Conservation (phyloP, 2,113 vertebrate species). For the Periophthalmus modestus region DNA sequence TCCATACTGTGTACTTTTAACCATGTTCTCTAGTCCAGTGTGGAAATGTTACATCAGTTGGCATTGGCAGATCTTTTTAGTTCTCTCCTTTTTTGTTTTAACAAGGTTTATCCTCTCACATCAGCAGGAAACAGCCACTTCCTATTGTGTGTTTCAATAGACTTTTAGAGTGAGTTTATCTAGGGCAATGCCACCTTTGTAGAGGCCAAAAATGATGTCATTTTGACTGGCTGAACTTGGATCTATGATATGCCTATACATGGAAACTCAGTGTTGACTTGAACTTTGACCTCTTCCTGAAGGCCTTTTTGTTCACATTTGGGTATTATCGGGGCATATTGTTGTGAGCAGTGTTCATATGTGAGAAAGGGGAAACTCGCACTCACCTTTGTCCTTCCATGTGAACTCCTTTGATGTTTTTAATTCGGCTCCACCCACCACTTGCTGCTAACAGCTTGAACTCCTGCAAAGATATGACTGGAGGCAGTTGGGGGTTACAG, state of each 20-base stretch:
- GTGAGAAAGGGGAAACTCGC: constrained; percentile 39
- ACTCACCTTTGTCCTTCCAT: constrained; percentile 43
- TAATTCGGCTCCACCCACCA: constrained; percentile 37
- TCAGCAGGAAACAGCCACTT: constrained; percentile 78
- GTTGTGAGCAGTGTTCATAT: constrained; percentile 18
- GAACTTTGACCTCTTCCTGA: constrained; percentile 26
- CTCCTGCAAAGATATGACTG: constrained; percentile 32
- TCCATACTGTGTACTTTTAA: neutral
- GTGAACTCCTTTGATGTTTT: constrained; percentile 61
- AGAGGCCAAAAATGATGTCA: neutral
- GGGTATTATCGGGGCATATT: constrained; percentile 24
- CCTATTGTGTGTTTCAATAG: constrained; percentile 48
- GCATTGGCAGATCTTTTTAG: constrained; percentile 22
- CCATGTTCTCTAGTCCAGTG: neutral
- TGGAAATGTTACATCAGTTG: constrained; percentile 14
- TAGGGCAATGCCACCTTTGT: neutral
- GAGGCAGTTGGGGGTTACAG: constrained; percentile 35
- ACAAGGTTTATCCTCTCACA: constrained; percentile 55
- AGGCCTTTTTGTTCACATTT: constrained; percentile 46
- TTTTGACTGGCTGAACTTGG: constrained; percentile 24
- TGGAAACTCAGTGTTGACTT: constrained; percentile 45
- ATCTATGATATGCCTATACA: constrained; percentile 13
- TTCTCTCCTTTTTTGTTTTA: constrained; percentile 56
- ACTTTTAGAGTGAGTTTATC: constrained; percentile 38
- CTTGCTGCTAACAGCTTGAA: constrained; percentile 58